Evolutionary conservation across 2,113 vertebrate genomes (phyloP).

Genomic region (Emydocephalus ijimae): DNA sequence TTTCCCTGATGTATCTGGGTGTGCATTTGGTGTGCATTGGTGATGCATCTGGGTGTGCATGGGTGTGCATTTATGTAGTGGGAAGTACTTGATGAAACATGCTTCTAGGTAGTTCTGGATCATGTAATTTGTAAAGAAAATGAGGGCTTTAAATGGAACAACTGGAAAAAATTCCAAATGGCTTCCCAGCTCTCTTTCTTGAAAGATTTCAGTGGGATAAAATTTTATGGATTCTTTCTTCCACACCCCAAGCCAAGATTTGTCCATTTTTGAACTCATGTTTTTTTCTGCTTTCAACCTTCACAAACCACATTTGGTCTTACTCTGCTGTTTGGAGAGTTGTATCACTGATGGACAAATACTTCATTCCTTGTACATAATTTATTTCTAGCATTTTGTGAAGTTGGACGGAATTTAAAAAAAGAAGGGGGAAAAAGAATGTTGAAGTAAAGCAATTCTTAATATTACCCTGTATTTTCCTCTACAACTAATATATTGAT

Average conservation of each 20-base stretch:
- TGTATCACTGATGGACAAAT: neutral
- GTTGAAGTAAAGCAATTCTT: neutral
- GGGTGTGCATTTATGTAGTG: too few relatives aligned
- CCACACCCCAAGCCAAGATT: neutral
- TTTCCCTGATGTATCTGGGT: too few relatives aligned
- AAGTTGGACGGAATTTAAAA: neutral
- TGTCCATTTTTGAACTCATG: neutral
- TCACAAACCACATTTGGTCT: neutral
- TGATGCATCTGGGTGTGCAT: neutral
- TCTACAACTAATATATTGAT: neutral
- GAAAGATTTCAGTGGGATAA: neutral
- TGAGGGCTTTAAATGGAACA: neutral
- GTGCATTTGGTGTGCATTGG: too few relatives aligned
- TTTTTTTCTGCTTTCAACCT: neutral
- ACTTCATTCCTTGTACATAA: neutral
- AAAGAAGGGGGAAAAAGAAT: neutral
- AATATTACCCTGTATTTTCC: neutral
- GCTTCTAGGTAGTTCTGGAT: neutral
- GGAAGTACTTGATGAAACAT: neutral
- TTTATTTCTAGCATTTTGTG: neutral
- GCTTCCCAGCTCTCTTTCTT: neutral
- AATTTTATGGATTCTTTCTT: neutral
- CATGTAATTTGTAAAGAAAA: neutral
- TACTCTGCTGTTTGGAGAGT: neutral
- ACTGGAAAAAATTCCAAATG: neutral